A percentile compares a stretch with the other conserved stretches of the same genome.
Conservation (phyloP, 2,797 vertebrate genomes). For the Amblyopsis hoosieri region DNA sequence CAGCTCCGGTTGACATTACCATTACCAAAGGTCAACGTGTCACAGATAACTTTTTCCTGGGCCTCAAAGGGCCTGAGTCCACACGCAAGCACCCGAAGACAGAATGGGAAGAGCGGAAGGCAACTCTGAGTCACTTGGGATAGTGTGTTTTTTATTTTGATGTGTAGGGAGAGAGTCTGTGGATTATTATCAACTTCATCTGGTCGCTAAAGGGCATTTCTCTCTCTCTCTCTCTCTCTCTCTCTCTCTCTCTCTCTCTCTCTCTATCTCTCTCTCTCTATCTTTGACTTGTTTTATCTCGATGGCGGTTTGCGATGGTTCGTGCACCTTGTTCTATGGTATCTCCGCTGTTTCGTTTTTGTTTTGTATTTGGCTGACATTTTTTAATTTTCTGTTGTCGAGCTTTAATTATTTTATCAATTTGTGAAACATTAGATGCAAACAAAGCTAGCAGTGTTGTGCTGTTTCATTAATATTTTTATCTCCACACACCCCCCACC, state of each 20-base stretch:
- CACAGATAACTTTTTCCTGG: constrained; percentile 57
- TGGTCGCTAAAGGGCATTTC: constrained; percentile 27
- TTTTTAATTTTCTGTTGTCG: no score
- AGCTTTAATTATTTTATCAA: no score
- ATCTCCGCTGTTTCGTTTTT: no score
- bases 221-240: background rate
- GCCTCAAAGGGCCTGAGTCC: constrained; percentile 32
- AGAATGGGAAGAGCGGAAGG: constrained; percentile 1
- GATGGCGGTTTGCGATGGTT: background rate
- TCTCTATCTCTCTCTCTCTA: background rate
- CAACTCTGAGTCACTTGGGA: constrained; percentile 1
- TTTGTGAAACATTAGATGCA: no score
- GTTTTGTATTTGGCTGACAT: no score
- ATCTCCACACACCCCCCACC: no score
- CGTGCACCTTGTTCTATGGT: constrained; percentile 1
- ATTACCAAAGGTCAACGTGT: constrained; percentile 71
- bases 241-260: constrained; percentile 2
- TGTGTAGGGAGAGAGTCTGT: constrained; percentile 25
- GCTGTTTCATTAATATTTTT: no score
- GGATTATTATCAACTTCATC: constrained; percentile 57
- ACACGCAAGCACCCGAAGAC: constrained; percentile 36
- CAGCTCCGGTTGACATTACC: constrained; percentile 52
- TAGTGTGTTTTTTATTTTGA: background rate
- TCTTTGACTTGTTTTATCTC: background rate
- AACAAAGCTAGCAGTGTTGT: no score